phyloP scores from a whole-genome alignment of 2,113 vertebrate species.

The Hippocampus comes region DNA sequence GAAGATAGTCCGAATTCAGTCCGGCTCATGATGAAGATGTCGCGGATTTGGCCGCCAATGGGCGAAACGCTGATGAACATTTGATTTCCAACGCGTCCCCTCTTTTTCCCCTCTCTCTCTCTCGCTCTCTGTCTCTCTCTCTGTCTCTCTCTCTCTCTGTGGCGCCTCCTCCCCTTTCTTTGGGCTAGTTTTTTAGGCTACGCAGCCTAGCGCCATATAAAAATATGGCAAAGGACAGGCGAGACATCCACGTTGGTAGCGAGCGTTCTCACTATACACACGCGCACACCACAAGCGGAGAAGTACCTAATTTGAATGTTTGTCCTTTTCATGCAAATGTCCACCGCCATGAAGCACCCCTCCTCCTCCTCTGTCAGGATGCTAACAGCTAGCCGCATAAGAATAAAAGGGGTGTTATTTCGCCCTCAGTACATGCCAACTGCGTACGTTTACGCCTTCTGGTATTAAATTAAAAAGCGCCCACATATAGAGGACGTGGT shows the following conservation, averaged over 20 bases:
- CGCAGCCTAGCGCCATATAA: slow-evolving; percentile 45
- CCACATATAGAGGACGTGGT: neutral
- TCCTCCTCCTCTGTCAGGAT: slow-evolving; percentile 2
- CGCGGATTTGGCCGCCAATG: slow-evolving; percentile 53
- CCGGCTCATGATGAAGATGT: slow-evolving; percentile 58
- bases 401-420: slow-evolving; percentile 67
- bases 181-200: slow-evolving; percentile 57
- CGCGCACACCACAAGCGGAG: slow-evolving; percentile 9
- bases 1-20: slow-evolving; percentile 43
- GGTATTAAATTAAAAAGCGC: slow-evolving; percentile 5
- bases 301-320: slow-evolving; percentile 43
- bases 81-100: slow-evolving; percentile 72
- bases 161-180: slow-evolving; percentile 68
- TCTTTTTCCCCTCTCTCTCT: slow-evolving; percentile 57
- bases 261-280: slow-evolving; percentile 37
- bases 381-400: slow-evolving; percentile 73
- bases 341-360: slow-evolving; percentile 40
- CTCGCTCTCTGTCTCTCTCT: slow-evolving; percentile 34
- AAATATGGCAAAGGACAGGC: slow-evolving; percentile 43
- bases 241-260: slow-evolving; percentile 50
- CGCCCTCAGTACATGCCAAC: slow-evolving; percentile 45
- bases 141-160: slow-evolving; percentile 61
- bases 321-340: slow-evolving; percentile 53
- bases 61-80: slow-evolving; percentile 68
- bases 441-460: slow-evolving; percentile 13